Conservation (phyloP, 2,888 invertebrate genomes). For the Halocaridina rubra region DNA sequence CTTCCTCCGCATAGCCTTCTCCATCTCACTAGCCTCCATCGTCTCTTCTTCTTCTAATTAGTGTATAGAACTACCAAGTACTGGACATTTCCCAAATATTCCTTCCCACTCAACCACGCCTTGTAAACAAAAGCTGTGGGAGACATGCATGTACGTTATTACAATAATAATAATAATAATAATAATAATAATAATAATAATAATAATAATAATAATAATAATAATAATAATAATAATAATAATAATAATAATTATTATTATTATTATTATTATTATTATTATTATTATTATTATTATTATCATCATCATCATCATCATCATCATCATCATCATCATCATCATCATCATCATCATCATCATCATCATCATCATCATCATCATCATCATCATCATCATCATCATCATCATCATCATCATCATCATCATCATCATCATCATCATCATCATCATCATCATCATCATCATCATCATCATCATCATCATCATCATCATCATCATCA, state of each 20-base stretch:
- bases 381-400: background rate
- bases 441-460: background rate
- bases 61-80: too few species aligned
- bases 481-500: background rate
- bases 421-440: background rate
- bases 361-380: background rate
- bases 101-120: too few species aligned
- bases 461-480: background rate
- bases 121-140: too few species aligned
- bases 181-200: too few species aligned
- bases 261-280: background rate
- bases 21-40: too few species aligned
- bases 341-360: background rate
- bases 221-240: too few species aligned
- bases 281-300: background rate
- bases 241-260: background rate
- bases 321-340: background rate
- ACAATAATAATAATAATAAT: too few species aligned
- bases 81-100: too few species aligned
- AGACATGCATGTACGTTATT: too few species aligned
- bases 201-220: too few species aligned
- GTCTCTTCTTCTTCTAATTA: too few species aligned
- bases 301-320: background rate
- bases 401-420: background rate
- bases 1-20: too few species aligned